Evolutionary conservation across 1,140 invertebrate species (phyloP).

Genomic region (Chironomus striatipennis): DNA sequence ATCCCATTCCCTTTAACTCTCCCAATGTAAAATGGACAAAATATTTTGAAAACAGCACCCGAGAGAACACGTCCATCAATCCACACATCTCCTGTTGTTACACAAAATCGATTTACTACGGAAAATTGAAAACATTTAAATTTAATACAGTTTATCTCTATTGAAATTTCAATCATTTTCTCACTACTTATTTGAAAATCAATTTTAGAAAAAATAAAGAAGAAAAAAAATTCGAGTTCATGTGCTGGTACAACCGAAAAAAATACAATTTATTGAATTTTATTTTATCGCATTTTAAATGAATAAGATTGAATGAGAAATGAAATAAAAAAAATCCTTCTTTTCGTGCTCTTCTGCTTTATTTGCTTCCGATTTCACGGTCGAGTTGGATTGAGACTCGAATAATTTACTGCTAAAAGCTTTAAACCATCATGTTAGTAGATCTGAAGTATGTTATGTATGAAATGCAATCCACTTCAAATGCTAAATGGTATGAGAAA

Average conservation of each 20-base stretch:
- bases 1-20: too few relatives aligned
- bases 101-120: too few relatives aligned
- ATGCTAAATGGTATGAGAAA: background rate
- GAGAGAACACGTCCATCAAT: too few relatives aligned
- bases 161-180: conserved; percentile 1
- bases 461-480: background rate
- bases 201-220: background rate
- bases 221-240: background rate
- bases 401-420: conserved; percentile 1
- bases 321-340: background rate
- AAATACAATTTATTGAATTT: too few relatives aligned
- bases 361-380: conserved; percentile 10
- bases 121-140: too few relatives aligned
- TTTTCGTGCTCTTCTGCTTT: background rate
- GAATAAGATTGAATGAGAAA: too few relatives aligned
- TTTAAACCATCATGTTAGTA: background rate
- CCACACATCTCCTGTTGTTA: too few relatives aligned
- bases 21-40: too few relatives aligned
- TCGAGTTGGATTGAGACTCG: background rate
- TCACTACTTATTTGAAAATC: background rate
- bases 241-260: background rate
- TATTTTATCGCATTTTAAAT: too few relatives aligned
- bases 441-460: background rate
- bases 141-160: too few relatives aligned
- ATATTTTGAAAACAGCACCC: too few relatives aligned